Base-by-base conservation (phyloP, 23 tunicate species). In the Trididemnum nubilum region DNA sequence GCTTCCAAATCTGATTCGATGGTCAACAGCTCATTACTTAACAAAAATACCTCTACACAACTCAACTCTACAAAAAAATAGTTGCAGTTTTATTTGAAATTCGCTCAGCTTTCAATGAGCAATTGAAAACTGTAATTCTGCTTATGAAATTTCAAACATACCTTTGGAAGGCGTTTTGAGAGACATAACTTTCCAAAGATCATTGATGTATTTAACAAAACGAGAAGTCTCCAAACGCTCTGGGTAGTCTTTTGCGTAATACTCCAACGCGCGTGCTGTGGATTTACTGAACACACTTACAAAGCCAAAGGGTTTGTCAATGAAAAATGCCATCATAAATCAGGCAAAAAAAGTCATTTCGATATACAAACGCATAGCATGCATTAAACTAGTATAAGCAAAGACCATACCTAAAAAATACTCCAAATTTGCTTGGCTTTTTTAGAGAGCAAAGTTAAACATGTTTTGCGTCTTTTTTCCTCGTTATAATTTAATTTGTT, bases 261-360 rank as follows among this genome's bases (percentile, higher is more conserved):
- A 67, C 5, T 32, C 38, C 25, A 67, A 33, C 3, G 74, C 74
- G 4, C 18, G 74, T 31, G 74, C 74, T 5, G 74, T 67, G 38
- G 74, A 67, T 67, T 67, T 38, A 33, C 74, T 67, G 25, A 67
- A 67, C 19, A 67, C 38, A 67, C 38, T 38, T 67, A 24, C 38
- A 67, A 33, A 67, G 54, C 15, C 15, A 44, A 44, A 44, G 15
- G 15, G 54, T 15, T 15, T 15, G 15, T 44, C 9, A n/a, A n/a
- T n/a, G n/a, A n/a, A n/a, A n/a, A n/a, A n/a, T n/a, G n/a, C n/a
- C 15, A 44, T 44, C 54, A 44, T 44, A 44, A 44, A 7, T 44
- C 12, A 44, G 15, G 15, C 54, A 44, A 44, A 9, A 44, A 44
- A 44, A 44, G 54, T 44, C 15, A n/a, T 44, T 44, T 44, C 9